Percentiles rank a stretch among this genome's conserved stretches.
Conservation (phyloP, 2,113 vertebrate genomes). For the Chaetops frenatus region DNA sequence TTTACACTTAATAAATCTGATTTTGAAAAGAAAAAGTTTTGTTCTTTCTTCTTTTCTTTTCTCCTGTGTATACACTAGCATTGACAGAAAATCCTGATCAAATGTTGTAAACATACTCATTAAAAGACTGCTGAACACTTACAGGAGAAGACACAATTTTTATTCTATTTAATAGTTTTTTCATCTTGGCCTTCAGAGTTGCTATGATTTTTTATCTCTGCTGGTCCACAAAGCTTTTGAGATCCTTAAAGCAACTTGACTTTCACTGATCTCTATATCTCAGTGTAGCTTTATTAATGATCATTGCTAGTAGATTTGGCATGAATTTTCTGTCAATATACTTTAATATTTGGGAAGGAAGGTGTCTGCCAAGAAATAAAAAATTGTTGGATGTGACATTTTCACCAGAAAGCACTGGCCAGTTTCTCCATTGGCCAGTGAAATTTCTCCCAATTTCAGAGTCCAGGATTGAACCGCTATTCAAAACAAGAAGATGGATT, state of each 20-base stretch:
- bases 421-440: too few relatives aligned
- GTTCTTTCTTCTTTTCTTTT: not conserved
- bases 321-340: not conserved
- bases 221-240: not conserved
- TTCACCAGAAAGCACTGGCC: not conserved
- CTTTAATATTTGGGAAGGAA: not conserved
- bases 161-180: not conserved
- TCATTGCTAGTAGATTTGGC: not conserved
- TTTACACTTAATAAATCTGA: conserved; percentile 51
- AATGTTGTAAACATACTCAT: not conserved
- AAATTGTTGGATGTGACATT: not conserved
- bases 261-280: not conserved
- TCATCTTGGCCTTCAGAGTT: not conserved
- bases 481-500: not conserved
- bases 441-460: too few relatives aligned
- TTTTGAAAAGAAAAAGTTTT: not conserved
- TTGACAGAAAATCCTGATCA: not conserved
- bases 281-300: accelerated
- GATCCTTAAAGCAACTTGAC: not conserved
- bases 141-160: not conserved
- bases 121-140: not conserved
- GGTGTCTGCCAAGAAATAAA: not conserved
- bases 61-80: not conserved
- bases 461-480: not conserved
- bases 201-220: not conserved